Evolutionary conservation across 2,113 vertebrate genomes (phyloP).

Genomic region (Collichthys lucidus): DNA sequence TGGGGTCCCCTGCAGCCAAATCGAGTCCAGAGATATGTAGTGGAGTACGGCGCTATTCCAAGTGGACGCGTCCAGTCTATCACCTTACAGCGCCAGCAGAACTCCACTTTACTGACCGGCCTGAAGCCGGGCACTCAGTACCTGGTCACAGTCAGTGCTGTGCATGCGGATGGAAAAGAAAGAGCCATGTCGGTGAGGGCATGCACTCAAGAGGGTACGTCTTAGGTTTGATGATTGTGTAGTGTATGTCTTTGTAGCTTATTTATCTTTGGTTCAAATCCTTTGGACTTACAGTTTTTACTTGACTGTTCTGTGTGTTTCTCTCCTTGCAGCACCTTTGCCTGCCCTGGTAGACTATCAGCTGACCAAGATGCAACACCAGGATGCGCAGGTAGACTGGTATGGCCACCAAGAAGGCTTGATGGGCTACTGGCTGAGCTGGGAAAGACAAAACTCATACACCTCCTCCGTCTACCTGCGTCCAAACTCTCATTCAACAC

Average conservation of each 20-base stretch:
- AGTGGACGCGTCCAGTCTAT: constrained; percentile 75
- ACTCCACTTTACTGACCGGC: constrained; percentile 83
- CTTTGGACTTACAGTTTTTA: background rate
- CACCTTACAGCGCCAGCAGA: constrained; percentile 74
- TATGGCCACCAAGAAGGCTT: constrained; percentile 62
- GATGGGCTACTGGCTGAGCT: constrained; percentile 84
- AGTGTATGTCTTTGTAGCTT: background rate
- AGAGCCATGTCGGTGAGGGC: constrained; percentile 89
- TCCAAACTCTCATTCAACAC: constrained; percentile 64
- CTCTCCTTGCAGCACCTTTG: constrained; percentile 36
- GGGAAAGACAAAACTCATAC: constrained; percentile 66
- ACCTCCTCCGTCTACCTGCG: constrained; percentile 66
- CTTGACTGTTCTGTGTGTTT: background rate
- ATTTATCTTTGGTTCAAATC: background rate
- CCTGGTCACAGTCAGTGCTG: constrained; percentile 89
- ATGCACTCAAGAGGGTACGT: constrained; percentile 87
- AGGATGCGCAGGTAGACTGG: constrained; percentile 82
- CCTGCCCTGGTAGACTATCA: constrained; percentile 72
- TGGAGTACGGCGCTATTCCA: constrained; percentile 87
- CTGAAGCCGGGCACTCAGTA: constrained; percentile 87
- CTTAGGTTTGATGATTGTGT: background rate
- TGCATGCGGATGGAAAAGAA: constrained; percentile 85
- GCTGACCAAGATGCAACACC: constrained; percentile 47
- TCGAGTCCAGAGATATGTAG: constrained; percentile 79
- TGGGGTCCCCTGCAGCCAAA: constrained; percentile 85